Base-by-base conservation (phyloP, 2,113 vertebrate genomes). In the Bombycilla garrulus region DNA sequence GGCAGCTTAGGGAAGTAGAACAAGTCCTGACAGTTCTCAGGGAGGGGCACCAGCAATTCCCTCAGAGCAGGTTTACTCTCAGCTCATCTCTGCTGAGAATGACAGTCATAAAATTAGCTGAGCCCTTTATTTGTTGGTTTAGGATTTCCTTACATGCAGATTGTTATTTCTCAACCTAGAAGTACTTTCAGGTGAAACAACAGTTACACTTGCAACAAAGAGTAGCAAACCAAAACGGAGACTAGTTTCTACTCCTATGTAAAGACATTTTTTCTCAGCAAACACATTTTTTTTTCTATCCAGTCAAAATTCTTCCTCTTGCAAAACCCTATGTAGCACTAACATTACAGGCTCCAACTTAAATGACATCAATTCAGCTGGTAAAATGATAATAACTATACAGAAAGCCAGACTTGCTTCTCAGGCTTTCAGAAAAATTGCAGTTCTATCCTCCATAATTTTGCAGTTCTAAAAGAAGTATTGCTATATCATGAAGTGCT, bases 361-460 rank as follows among this genome's bases (percentile, higher is more conserved):
- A 88, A 79, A 60, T 64, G 2, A 48, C 23, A 74, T 28, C 47
- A 44, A 71, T 73, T 93, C 62, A 64, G n/a, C 31, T 60, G 31
- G 23, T 21, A 84, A 90, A 88, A 88, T 23, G 5, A 36, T 25
- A 76, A 35, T 42, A 76, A 69, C 40, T 36, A 15, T 36, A 48
- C 29, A 64, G 35, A 88, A 77, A 86, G 14, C n/a, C 67, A 93
- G 61, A 60, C 36, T 62, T 89, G 47, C 42, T 71, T 91, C 80
- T 24, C 45, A 87, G 24, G 35, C 17, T 86, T 86, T 78, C 47
- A 77, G 40, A 81, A 53, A 89, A 89, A 76, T n/a, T 69, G 31
- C 18, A 53, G 28, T 67, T 91, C 74, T 84, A 60, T 74, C 60
- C 31, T 74, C 69, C 20, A 10, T 22, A 90, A 53, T 72, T 64